Evolutionary conservation across 1,140 invertebrate genomes (phyloP), one percentile per base, ranked within the genome.

Genomic region (Heliothis subflexa): DNA sequence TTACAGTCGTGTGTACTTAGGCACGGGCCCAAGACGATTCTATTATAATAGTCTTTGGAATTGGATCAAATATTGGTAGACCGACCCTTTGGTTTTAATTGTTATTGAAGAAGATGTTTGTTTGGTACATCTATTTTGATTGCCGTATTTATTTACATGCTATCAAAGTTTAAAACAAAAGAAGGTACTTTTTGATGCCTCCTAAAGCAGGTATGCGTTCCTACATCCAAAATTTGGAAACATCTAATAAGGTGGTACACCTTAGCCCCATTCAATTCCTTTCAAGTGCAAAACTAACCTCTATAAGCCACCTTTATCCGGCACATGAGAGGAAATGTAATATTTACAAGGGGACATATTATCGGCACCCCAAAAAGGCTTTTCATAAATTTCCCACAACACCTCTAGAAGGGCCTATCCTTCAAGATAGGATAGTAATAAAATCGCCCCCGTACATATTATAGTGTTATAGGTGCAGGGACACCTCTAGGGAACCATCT

Each of bases 381-480:
- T 83, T 88, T 86, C 86, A 88, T 87, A 86, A 86, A 86, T 88
- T 81, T 82, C 76, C 81, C 68, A 82, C 83, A 85, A 83, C 83
- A 84, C 80, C 62, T 84, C 62, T 71, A 73, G 47, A 75, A 84
- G 82, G 76, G 66, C 66, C 81, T 80, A 85, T 88, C 76, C 78
- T 85, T 88, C 86, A 88, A 79, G 82, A 81, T 81, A 86, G 81
- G 87, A 83, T 83, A 85, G 88, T 86, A 88, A 88, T 88, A 89
- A 91, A 89, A 87, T 85, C 81, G 81, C 86, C 87, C 89, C 85
- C 81, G 81, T 89, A 89, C 86, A 87, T 90, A 91, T 90, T 89
- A 89, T 78, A 87, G 88, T 86, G 83, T 86, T 84, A 91, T 88
- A 87, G 57, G 45, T 49, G 79, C 80, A 83, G 84, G 83, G 83